These are phyloP conservation scores for Halcyon malimbica DNA, from an alignment of 2,113 vertebrate genomes.

Conservation along the genomic window DNA sequence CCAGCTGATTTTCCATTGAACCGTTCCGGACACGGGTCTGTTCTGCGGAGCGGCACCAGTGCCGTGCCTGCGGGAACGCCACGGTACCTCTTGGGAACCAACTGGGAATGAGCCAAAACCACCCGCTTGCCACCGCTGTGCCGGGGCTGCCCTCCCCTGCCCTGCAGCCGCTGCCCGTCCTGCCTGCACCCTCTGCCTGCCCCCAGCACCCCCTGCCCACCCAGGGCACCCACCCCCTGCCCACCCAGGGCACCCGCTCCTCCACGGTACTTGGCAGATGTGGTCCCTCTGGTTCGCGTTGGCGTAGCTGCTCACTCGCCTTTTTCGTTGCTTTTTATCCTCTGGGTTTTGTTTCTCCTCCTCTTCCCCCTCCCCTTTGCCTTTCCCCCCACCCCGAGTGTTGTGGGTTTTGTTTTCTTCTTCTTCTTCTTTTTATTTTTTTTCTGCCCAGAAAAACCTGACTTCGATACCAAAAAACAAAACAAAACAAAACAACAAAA, in stretches of 20 bases:
- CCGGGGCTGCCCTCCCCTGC: not conserved
- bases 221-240: not conserved
- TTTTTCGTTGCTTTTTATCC: slow-evolving; percentile 29
- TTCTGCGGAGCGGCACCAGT: not conserved
- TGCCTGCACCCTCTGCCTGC: not conserved
- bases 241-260: not conserved
- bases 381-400: not conserved
- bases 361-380: not conserved
- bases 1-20: not conserved
- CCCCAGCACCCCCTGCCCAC: not conserved
- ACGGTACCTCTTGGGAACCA: not conserved
- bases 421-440: slow-evolving; percentile 64
- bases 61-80: not conserved
- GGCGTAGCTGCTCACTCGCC: slow-evolving; percentile 56
- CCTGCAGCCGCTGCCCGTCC: not conserved
- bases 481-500: slow-evolving; percentile 38
- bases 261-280: slow-evolving; percentile 1
- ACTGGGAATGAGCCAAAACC: rapidly evolving
- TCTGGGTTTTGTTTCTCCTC: not conserved
- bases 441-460: slow-evolving; percentile 83
- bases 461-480: slow-evolving; percentile 90
- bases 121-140: rapidly evolving
- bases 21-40: not conserved
- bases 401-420: slow-evolving; percentile 50
- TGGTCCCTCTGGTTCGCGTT: not conserved